Evolutionary conservation across 1,140 invertebrate genomes (phyloP).

Genomic region (Camponotus floridanus): DNA sequence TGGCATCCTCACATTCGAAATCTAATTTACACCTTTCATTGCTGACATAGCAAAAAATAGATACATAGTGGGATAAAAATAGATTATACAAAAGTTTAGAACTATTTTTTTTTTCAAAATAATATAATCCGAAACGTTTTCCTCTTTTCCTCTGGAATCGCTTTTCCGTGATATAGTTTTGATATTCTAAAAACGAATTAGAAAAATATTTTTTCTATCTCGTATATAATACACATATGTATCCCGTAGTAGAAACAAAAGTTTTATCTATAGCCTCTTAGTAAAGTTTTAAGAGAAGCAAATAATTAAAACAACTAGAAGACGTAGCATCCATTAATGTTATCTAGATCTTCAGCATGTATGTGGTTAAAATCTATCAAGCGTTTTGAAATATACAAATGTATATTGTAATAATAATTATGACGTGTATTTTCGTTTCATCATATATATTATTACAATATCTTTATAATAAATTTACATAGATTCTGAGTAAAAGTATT

Average conservation of each 20-base stretch:
- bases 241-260: constrained; percentile 66
- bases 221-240: constrained; percentile 60
- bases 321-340: constrained; percentile 53
- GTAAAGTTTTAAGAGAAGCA: constrained; percentile 65
- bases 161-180: constrained; percentile 59
- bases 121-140: constrained; percentile 24
- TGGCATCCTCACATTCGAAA: neutral
- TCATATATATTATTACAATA: neutral
- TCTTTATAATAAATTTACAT: constrained; percentile 52
- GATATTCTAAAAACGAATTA: constrained; percentile 75
- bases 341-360: constrained; percentile 67
- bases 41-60: constrained; percentile 13
- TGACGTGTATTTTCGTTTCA: constrained; percentile 23
- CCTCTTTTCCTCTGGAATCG: neutral
- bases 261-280: constrained; percentile 21
- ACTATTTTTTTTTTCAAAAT: constrained; percentile 51
- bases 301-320: constrained; percentile 70
- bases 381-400: constrained; percentile 72
- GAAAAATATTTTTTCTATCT: constrained; percentile 72
- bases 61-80: constrained; percentile 45
- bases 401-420: constrained; percentile 42
- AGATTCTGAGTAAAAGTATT: neutral
- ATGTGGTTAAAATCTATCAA: constrained; percentile 72
- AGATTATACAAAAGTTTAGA: constrained; percentile 57
- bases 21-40: constrained; percentile 42